A percentile compares a stretch with the other conserved stretches of the same genome.
phyloP scores from a whole-genome alignment of 2,113 vertebrate genomes.

The Xiphophorus couchianus region DNA sequence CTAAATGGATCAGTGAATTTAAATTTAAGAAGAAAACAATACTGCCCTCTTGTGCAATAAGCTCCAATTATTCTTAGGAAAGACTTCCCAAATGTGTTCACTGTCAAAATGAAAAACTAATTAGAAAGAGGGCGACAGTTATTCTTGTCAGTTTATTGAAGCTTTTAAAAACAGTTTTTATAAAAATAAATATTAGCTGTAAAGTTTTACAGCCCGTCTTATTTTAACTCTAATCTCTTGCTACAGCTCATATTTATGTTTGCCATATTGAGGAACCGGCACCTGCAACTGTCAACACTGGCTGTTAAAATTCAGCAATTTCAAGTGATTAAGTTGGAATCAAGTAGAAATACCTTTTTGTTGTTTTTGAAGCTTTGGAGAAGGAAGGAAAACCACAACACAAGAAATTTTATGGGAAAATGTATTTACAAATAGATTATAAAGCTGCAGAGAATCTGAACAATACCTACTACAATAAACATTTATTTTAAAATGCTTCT shows the following conservation, averaged over 20 bases:
- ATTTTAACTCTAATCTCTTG: neutral
- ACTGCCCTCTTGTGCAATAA: conserved; percentile 51
- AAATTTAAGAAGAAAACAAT: neutral
- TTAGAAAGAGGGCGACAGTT: too few species aligned
- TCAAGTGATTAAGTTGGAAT: neutral
- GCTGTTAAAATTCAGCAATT: neutral
- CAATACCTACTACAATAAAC: conserved; percentile 6
- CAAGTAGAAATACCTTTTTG: neutral
- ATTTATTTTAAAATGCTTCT: conserved; percentile 53
- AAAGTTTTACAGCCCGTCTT: too few species aligned
- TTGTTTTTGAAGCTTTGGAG: neutral
- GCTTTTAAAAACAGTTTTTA: too few species aligned
- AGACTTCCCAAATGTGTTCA: too few species aligned
- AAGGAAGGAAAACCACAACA: neutral
- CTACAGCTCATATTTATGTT: neutral
- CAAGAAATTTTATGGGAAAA: conserved; percentile 24
- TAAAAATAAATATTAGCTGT: too few species aligned
- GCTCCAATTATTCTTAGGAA: neutral
- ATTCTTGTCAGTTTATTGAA: too few species aligned
- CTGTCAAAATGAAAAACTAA: too few species aligned
- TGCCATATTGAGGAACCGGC: neutral
- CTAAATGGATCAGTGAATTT: neutral
- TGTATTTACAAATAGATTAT: conserved; percentile 56
- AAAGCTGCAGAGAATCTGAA: conserved; percentile 31
- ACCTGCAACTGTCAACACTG: neutral